These are phyloP conservation scores for Malaclemys terrapin DNA, from an alignment of 2,113 vertebrate genomes.

Conservation along the genomic window DNA sequence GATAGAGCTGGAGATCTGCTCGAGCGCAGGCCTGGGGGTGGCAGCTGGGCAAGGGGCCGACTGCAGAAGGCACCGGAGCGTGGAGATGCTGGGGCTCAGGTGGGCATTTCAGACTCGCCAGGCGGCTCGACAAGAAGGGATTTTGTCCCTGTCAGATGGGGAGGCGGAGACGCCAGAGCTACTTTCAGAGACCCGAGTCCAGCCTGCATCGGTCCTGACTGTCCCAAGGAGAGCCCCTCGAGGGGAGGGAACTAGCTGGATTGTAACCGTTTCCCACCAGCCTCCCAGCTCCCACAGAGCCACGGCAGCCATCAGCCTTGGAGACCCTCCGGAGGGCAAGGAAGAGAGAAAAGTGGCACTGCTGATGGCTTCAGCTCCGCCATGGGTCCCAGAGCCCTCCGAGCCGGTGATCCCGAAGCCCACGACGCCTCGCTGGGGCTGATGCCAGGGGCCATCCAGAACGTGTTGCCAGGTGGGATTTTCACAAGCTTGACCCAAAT, in stretches of 20 bases:
- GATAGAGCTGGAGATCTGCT: too few relatives aligned
- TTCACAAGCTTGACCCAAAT: neutral
- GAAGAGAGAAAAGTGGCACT: neutral
- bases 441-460: neutral
- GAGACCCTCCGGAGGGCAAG: neutral
- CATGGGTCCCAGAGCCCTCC: too few relatives aligned
- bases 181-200: neutral
- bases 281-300: neutral
- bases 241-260: neutral
- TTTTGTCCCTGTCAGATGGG: too few relatives aligned
- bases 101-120: neutral
- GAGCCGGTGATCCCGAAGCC: neutral
- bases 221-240: neutral
- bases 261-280: neutral
- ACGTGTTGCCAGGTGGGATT: neutral
- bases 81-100: neutral
- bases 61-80: neutral
- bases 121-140: neutral
- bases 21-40: too few relatives aligned
- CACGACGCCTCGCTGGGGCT: neutral
- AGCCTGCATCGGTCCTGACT: fast-evolving
- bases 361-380: neutral
- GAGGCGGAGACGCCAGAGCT: fast-evolving
- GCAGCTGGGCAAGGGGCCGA: neutral
- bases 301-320: neutral